These are phyloP conservation scores for Fragum whitleyi DNA, from an alignment of 2,888 invertebrate species.

Conservation along the genomic window DNA sequence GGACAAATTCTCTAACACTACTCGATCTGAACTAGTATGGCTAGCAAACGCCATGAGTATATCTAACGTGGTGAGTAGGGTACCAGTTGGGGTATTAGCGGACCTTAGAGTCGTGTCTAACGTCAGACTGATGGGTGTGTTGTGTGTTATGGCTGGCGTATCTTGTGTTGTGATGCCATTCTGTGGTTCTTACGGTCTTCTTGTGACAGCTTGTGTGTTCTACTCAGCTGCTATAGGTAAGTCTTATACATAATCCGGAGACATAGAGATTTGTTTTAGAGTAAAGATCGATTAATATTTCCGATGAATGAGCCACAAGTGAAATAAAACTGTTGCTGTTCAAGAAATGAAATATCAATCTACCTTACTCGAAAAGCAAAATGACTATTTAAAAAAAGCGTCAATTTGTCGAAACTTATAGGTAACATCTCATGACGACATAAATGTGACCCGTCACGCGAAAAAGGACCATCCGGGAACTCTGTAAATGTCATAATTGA, in stretches of 20 bases:
- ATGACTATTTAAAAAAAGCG: too few species aligned
- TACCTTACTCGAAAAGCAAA: too few species aligned
- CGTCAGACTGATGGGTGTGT: slow-evolving; percentile 18
- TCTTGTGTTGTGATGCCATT: slow-evolving; percentile 36
- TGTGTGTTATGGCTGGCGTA: slow-evolving; percentile 29
- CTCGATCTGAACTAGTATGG: slow-evolving; percentile 85
- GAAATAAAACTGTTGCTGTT: too few species aligned
- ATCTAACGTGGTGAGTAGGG: slow-evolving; percentile 95
- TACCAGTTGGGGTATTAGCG: slow-evolving; percentile 86
- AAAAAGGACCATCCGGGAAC: too few species aligned
- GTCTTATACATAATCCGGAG: background rate
- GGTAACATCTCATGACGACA: too few species aligned
- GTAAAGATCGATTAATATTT: too few species aligned
- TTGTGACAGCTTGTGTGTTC: slow-evolving; percentile 27
- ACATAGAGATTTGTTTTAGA: too few species aligned
- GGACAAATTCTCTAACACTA: background rate
- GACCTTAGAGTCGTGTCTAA: slow-evolving; percentile 90
- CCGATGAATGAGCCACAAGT: too few species aligned
- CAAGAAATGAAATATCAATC: too few species aligned
- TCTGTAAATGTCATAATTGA: too few species aligned
- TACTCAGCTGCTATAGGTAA: slow-evolving; percentile 40
- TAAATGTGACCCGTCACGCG: too few species aligned
- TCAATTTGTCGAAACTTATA: too few species aligned
- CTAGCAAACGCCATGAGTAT: slow-evolving; percentile 95
- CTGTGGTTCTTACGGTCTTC: slow-evolving; percentile 27